Conservation (phyloP, 2,888 invertebrate species). For the Phragmatobia fuliginosa region DNA sequence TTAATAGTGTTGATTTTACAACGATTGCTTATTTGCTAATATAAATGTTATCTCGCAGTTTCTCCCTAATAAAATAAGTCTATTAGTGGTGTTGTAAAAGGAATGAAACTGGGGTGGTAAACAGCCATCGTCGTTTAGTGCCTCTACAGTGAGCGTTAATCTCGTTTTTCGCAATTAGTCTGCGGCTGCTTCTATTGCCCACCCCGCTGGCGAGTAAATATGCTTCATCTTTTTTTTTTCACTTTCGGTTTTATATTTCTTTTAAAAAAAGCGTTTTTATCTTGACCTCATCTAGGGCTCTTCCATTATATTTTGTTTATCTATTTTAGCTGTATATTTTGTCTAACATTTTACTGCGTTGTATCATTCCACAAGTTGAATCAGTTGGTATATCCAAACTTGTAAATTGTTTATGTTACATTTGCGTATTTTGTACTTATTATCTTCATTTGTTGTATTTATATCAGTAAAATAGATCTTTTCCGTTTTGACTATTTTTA, state of each 20-base stretch:
- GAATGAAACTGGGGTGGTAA: conserved; percentile 73
- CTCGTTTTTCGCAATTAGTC: conserved; percentile 83
- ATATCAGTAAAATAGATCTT: background rate
- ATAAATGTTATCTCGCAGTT: conserved; percentile 72
- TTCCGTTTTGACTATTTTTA: conserved; percentile 17
- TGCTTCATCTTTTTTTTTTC: conserved; percentile 63
- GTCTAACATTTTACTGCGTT: conserved; percentile 30
- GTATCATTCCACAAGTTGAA: conserved; percentile 49
- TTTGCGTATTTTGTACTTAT: background rate
- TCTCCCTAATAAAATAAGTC: conserved; percentile 77
- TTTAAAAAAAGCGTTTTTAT: conserved; percentile 65
- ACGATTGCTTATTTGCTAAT: conserved; percentile 74
- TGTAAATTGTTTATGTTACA: background rate
- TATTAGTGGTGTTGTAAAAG: conserved; percentile 79
- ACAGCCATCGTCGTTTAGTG: conserved; percentile 77
- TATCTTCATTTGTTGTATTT: background rate
- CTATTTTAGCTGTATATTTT: conserved; percentile 19
- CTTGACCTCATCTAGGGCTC: conserved; percentile 54
- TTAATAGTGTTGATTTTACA: conserved; percentile 68
- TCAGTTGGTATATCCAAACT: background rate
- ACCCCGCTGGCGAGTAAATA: conserved; percentile 68
- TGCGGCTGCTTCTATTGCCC: conserved; percentile 74
- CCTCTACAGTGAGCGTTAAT: conserved; percentile 79
- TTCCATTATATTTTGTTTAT: conserved; percentile 57
- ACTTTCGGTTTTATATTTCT: conserved; percentile 64